Evolutionary conservation across 1,140 invertebrate genomes (phyloP), one percentile per base, ranked within the genome.

Genomic region (Meteorus sp.): DNA sequence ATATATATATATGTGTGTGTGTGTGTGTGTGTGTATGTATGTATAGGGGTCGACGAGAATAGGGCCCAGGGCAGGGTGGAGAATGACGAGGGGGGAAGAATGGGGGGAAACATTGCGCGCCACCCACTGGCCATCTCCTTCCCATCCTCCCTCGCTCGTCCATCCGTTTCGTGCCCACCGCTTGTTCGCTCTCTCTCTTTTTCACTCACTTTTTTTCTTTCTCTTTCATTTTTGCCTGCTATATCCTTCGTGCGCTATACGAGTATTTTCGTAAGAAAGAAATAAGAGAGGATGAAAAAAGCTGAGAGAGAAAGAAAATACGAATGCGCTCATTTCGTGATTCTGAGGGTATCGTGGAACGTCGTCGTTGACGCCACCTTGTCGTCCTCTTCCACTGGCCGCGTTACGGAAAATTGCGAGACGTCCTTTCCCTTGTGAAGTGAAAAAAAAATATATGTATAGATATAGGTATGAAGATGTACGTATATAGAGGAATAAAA

Each of bases 61-160:
- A 59, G 60, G 62, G 62, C 53, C 47, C 43, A n/a, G 20, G 48
- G 48, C n/a, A n/a, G n/a, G 62, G 63, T 44, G 48, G 45, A 61
- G 41, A 19, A 27, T 5, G 56, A 51, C 31, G 52, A 45, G 31
- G 54, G 37, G 44, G 29, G 45, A 44, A 52, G 58, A 44, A 61
- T 59, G 47, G 59, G 52, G 41, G 29, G 52, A 55, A 56, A 62
- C 64, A 60, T 55, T n/a, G n/a, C 19, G 31, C 52, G 39, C 70
- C 69, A 72, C 70, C 70, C 71, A 69, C 69, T 70, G 69, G 62
- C 70, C 67, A 69, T 71, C 67, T 53, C 39, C 25, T 25, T 13
- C 39, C 27, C 27, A 37, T 27, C 51, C 29, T 27, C 59, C 13
- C 31, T 45, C 25, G 41, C 19, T 44, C 31, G 44, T 31, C 17